Base-by-base conservation (phyloP, 2,888 invertebrate genomes). In the Gymnoscelis rufifasciata region DNA sequence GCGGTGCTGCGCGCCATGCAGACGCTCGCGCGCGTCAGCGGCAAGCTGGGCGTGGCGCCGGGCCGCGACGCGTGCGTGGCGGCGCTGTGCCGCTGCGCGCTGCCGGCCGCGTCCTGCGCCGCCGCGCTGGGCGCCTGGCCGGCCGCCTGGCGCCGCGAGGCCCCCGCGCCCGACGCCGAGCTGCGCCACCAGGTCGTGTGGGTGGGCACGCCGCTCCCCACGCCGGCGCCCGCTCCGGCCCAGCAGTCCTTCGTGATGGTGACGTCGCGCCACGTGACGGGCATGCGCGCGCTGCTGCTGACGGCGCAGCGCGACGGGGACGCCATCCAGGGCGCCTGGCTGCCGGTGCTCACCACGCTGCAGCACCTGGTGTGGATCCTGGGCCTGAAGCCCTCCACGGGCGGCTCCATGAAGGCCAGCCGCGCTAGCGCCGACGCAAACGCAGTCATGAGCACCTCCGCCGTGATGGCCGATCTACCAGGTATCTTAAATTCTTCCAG, bases 231-330 rank as follows among this genome's bases (percentile, higher is more conserved):
- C 92, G 94, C 3, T 81, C 3, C 19, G 3, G 19, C 19, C 3
- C 95, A 95, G 69, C 94, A 95, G 45, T 87, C 88, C n/a, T 87
- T 88, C 72, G 98, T 99, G 43, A 97, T 98, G 97, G 89, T 99
- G 68, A 99, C 98, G 2, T 95, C 97, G 0, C 98, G 99, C 66
- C 99, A 99, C 90, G 91, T 99, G 45, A 97, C 98, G 66, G 97
- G 98, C 23, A 98, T 99, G 95, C 90, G 97, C 54, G 95, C 98
- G 0, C 87, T 99, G 38, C 89, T 99, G 36, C 92, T 93, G 64
- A 89, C 98, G 40, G 97, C 98, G 0, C 96, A 97, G 71, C 93
- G 96, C 52, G 97, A 98, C 77, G 98, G 98, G 0, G 93, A 94
- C 63, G 78, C 78, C 31, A 90, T 99, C 51, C 97, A 96, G 38